Evolutionary conservation across 2,888 invertebrate genomes (phyloP), one percentile per base, ranked within the genome.

Genomic region (Eupithecia tripunctaria): DNA sequence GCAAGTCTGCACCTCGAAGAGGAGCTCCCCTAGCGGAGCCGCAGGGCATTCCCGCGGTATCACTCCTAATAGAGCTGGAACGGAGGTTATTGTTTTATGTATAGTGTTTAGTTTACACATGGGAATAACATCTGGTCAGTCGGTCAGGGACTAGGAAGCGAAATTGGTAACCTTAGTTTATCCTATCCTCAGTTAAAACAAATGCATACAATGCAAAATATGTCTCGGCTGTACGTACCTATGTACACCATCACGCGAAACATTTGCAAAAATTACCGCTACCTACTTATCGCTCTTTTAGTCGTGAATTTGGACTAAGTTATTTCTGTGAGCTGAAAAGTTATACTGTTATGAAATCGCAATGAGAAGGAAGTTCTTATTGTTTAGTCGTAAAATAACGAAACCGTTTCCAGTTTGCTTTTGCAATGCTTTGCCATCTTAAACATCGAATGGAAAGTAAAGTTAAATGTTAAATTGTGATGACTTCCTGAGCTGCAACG

Each of bases 1-100:
- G 83, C 97, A 97, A 72, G 96, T 95, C 85, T 96, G 96, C 21
- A 97, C 95, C 73, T 96, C 96, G 86, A 97, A 96, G 80, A 96
- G 94, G 15, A 96, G 90, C 89, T 97, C 97, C 0, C 96, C 96
- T 25, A 97, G 89, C 2, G 96, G 96, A 67, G 96, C 93, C 38
- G 91, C 87, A 0, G 97, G 97, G 80, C 97, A 97, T 82, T 95
- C 96, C 67, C 96, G 95, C 0, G 96, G 96, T 47, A 97, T 96
- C 51, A 97, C 91, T 12, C 97, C 97, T 74, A 97, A 91, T 66
- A 96, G 90, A 8, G 97, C 97, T 97, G 86, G 82, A 84, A 67
- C 25, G 14, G 25, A 25, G 25, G 10, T 56, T 25, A 12, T 56
- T 56, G 5, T 29, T 29, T 29, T n/a, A 10, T 47, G n/a, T n/a